A percentile compares a stretch with the other conserved stretches of the same genome.
Conservation (phyloP, 2,888 invertebrate species). For the Hypsopygia costalis region DNA sequence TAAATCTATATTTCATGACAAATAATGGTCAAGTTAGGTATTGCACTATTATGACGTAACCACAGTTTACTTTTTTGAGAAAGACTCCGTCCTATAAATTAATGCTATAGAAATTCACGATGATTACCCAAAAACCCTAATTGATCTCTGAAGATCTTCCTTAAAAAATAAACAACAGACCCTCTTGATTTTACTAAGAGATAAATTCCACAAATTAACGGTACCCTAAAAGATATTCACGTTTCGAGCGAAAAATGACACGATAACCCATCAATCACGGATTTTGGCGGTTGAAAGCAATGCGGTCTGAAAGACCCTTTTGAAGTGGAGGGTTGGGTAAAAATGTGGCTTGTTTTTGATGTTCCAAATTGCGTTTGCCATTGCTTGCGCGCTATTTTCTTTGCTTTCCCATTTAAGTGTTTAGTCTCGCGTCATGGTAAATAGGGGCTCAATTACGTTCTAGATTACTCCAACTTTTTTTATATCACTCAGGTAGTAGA, state of each 20-base stretch:
- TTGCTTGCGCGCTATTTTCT: not conserved
- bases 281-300: constrained; percentile 22
- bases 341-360: constrained; percentile 11
- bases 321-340: not conserved
- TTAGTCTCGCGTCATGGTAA: too few relatives aligned
- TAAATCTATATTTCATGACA: too few relatives aligned
- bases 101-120: too few relatives aligned
- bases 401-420: constrained; percentile 2
- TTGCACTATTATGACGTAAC: too few relatives aligned
- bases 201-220: not conserved
- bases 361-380: constrained; percentile 12
- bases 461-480: too few relatives aligned
- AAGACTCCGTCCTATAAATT: too few relatives aligned
- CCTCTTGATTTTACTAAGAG: not conserved
- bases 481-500: too few relatives aligned
- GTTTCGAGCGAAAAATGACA: constrained; percentile 15
- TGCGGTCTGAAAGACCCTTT: constrained; percentile 11
- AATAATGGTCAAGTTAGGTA: too few relatives aligned
- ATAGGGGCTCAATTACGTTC: too few relatives aligned
- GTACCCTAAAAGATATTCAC: constrained; percentile 1
- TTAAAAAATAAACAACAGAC: not conserved
- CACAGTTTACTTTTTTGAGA: too few relatives aligned
- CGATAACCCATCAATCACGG: constrained; percentile 19
- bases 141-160: too few relatives aligned
- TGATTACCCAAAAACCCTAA: too few relatives aligned